These are phyloP conservation scores for Sarcophaga bullata DNA, from an alignment of 1,140 invertebrate species.

Conservation along the genomic window DNA sequence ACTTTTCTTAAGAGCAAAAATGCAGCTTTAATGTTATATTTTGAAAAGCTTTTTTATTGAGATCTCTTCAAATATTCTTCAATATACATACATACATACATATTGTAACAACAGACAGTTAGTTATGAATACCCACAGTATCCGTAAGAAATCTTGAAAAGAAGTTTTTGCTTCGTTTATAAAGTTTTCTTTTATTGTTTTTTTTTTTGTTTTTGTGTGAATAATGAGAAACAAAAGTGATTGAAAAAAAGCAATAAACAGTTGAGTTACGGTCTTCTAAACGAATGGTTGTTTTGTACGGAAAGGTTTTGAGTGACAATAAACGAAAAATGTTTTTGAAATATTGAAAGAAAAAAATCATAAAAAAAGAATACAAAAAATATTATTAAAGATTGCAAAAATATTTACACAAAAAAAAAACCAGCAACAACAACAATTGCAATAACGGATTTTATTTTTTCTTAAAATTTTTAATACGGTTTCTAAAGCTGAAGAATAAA, in stretches of 20 bases:
- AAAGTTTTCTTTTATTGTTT: neutral
- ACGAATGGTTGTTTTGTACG: constrained; percentile 29
- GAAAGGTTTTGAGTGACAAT: neutral
- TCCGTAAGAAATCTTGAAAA: neutral
- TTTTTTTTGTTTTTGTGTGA: neutral
- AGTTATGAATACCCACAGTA: too few species aligned
- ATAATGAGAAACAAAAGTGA: neutral
- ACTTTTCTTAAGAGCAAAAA: too few species aligned
- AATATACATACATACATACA: too few species aligned
- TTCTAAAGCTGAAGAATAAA: neutral
- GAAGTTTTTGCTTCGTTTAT: neutral
- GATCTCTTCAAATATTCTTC: too few species aligned
- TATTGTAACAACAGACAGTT: too few species aligned
- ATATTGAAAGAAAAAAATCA: neutral
- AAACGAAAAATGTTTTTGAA: neutral
- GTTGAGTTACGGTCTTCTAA: constrained; percentile 38
- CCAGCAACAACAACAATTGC: neutral
- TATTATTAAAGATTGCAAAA: neutral
- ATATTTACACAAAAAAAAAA: neutral
- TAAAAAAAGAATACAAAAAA: constrained; percentile 9
- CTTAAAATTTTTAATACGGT: neutral
- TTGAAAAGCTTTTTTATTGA: too few species aligned
- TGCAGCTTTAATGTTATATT: too few species aligned
- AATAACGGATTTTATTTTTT: neutral
- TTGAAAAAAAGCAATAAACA: constrained; percentile 1